Evolutionary conservation across 2,797 vertebrate species (phyloP).

Genomic region (Zenarchopterus dispar): DNA sequence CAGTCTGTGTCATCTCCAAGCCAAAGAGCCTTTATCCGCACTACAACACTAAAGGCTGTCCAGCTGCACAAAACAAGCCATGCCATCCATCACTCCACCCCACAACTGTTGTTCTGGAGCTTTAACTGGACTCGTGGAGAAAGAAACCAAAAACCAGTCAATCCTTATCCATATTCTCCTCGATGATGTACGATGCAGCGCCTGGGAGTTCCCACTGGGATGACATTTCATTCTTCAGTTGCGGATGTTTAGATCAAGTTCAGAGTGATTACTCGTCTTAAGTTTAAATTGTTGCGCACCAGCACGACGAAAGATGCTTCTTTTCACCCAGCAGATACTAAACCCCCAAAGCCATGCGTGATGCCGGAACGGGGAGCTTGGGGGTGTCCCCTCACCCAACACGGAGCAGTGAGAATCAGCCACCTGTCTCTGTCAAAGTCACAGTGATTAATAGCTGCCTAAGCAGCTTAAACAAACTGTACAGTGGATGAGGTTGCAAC

Average conservation of each 20-base stretch:
- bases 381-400: not conserved
- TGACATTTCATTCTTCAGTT: constrained; percentile 32
- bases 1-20: constrained; percentile 19
- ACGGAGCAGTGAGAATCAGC: constrained; percentile 45
- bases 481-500: constrained; percentile 22
- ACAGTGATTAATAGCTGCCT: constrained; percentile 57
- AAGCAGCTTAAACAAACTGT: constrained; percentile 57
- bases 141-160: constrained; percentile 36
- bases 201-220: constrained; percentile 55
- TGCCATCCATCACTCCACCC: constrained; percentile 37
- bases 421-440: constrained; percentile 65
- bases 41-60: constrained; percentile 11
- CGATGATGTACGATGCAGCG: constrained; percentile 22
- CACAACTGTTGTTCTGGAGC: constrained; percentile 14
- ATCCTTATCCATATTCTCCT: constrained; percentile 20
- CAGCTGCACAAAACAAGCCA: constrained; percentile 20
- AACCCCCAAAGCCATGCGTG: constrained; percentile 35
- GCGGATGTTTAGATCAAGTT: constrained; percentile 35
- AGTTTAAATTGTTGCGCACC: not conserved
- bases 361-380: constrained; percentile 10
- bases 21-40: constrained; percentile 40
- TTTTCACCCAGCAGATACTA: constrained; percentile 17
- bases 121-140: constrained; percentile 12
- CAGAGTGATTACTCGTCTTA: constrained; percentile 18
- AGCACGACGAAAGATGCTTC: not conserved